Evolutionary conservation across 2,113 vertebrate species (phyloP), one percentile per base, ranked within the genome.

Genomic region (Stictonetta naevosa): DNA sequence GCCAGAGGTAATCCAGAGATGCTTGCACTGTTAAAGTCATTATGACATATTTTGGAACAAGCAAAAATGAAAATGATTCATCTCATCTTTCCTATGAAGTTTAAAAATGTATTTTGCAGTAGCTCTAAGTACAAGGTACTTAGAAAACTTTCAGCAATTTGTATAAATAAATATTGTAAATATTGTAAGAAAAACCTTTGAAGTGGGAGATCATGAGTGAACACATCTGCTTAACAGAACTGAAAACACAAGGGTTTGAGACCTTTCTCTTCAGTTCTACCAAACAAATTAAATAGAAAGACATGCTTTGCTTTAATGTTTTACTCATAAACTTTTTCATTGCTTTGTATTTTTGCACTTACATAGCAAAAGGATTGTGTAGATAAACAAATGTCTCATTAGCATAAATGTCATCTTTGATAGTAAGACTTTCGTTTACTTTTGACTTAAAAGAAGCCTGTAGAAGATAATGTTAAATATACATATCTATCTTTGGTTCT

Each of bases 71-170:
- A 95, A 93, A 86, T 89, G 83, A 92, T 92, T 96, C 74, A 92
- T 95, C 92, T 86, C 50, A 20, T 90, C 80, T 96, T 97, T 96
- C 93, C 91, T 96, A 81, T 94, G 93, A 88, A 88, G 88, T 84
- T 96, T 76, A 88, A 59, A 95, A 83, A 97, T 90, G 69, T 82
- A 93, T 97, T 96, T 96, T 94, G 83, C 96, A 94, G 96, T 92
- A 96, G 90, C 71, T 84, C 25, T 64, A 88, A 93, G 80, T 86
- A 94, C 77, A 89, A 94, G 76, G 68, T 62, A 88, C 80, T 59
- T 88, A 88, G 66, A 92, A 94, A 95, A 89, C 58, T 58, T 89
- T 52, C 48, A 92, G 44, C 53, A 79, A 91, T 92, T 92, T 75
- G 82, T 76, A 91, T 59, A 92, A 91, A 87, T 84, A 85, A 96